Percentiles rank a stretch among this genome's conserved stretches.
Conservation (phyloP, 2,797 vertebrate species). For the Chanos chanos region DNA sequence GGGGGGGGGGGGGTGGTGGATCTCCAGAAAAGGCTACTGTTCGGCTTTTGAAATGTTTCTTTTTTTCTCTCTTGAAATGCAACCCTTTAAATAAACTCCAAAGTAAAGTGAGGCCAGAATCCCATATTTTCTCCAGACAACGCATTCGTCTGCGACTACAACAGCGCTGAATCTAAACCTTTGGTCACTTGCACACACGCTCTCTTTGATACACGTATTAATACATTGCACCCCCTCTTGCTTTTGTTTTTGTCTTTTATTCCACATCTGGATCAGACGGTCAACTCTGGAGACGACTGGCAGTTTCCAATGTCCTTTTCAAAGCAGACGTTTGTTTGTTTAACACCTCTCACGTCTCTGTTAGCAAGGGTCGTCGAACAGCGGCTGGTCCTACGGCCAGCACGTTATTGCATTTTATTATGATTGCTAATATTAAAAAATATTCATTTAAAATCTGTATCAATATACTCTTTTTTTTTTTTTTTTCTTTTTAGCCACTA, state of each 20-base stretch:
- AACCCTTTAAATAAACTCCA: too few relatives aligned
- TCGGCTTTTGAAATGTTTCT: constrained; percentile 21
- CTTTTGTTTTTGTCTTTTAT: neutral
- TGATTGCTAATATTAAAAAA: constrained; percentile 40
- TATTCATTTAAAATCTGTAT: constrained; percentile 35
- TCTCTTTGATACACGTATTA: constrained; percentile 28
- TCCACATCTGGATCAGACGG: constrained; percentile 12
- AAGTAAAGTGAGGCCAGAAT: constrained; percentile 3
- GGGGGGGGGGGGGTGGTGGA: too few relatives aligned
- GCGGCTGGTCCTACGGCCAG: constrained; percentile 11
- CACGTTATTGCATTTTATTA: constrained; percentile 33
- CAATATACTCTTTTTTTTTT: too few relatives aligned
- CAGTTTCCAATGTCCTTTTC: too few relatives aligned
- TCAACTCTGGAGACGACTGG: constrained; percentile 25
- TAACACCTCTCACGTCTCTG: constrained; percentile 6
- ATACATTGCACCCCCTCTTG: constrained; percentile 20
- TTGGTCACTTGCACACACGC: constrained; percentile 47
- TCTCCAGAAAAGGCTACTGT: constrained; percentile 12
- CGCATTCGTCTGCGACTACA: constrained; percentile 19
- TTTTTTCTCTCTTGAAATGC: too few relatives aligned
- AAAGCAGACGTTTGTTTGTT: constrained; percentile 1
- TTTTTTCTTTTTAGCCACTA: constrained; percentile 31
- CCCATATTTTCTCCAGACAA: neutral
- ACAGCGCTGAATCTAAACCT: constrained; percentile 39
- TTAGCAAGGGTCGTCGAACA: constrained; percentile 9